Evolutionary conservation across 2,113 vertebrate genomes (phyloP).

Genomic region (Centropus unirufus): DNA sequence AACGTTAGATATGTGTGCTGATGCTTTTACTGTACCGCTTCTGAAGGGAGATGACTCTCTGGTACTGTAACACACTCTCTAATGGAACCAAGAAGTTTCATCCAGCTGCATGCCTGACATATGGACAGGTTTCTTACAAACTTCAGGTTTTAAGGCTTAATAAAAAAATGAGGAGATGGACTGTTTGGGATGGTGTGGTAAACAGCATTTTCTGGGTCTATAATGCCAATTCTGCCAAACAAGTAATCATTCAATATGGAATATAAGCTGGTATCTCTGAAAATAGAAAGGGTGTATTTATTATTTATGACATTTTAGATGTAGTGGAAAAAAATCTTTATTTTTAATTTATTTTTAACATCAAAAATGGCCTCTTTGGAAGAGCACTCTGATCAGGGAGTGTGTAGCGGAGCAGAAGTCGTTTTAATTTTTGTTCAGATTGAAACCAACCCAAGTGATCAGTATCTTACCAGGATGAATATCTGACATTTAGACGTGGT

Average conservation of each 20-base stretch:
- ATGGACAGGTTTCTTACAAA: neutral
- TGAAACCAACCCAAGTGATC: neutral
- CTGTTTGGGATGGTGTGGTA: neutral
- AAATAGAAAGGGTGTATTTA: neutral
- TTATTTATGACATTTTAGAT: neutral
- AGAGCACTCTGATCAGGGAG: constrained; percentile 3
- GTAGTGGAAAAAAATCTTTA: neutral
- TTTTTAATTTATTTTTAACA: neutral
- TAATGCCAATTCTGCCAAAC: neutral
- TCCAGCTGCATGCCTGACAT: neutral
- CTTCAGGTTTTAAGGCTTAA: neutral
- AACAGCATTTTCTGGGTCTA: neutral
- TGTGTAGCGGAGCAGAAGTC: neutral
- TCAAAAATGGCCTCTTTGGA: neutral
- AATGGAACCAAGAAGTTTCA: neutral
- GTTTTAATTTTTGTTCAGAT: constrained; percentile 16
- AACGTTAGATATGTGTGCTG: neutral
- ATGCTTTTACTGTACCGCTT: neutral
- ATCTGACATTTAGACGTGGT: neutral
- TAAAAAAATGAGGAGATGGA: neutral
- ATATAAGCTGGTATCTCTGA: neutral
- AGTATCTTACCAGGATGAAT: neutral
- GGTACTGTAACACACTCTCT: neutral
- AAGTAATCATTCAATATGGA: neutral
- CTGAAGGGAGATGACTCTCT: neutral